Base-by-base conservation (phyloP, 2,113 vertebrate genomes). In the Platichthys flesus region DNA sequence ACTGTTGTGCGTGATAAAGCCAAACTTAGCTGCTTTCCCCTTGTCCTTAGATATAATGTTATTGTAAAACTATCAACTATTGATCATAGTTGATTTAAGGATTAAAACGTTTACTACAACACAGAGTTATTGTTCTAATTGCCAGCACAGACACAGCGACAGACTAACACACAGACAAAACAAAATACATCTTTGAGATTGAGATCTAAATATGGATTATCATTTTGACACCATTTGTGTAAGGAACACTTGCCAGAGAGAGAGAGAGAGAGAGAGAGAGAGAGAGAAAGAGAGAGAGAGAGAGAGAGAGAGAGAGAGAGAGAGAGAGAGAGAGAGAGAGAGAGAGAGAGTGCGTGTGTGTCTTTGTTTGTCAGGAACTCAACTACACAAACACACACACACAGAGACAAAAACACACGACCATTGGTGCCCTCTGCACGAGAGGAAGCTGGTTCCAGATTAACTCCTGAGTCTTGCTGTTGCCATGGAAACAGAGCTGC, bases 401-500 rank as follows among this genome's bases (percentile, higher is more conserved):
- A 62, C n/a, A 23, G 49, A 64, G 60, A 60, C 28, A 60, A 62
- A 40, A 59, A 67, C 73, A 61, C 24, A 20, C 67, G 59, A 89
- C 82, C 45, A 42, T 64, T 65, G 28, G 85, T 76, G 20, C 62
- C 76, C 79, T 68, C 76, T 31, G 82, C 79, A 74, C 71, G 73
- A 59, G 61, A 79, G 56, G 56, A 7, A 49, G 70, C 57, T 71
- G 61, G 51, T 14, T 66, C 61, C 69, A 79, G 82, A 86, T 89
- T 79, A 81, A 87, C 74, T 60, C 63, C 52, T 2, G 66, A 80
- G 72, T 81, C 49, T 66, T 63, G 51, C 76, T 60, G 85, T 94
- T 88, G 67, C 89, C 91, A 91, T 91, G 93, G 92, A 88, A 93
- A 94, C 93, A 90, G 90, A 56, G 51, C 82, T 83, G 85, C 78